Conservation (phyloP, 2,797 vertebrate genomes). For the Chanos chanos region DNA sequence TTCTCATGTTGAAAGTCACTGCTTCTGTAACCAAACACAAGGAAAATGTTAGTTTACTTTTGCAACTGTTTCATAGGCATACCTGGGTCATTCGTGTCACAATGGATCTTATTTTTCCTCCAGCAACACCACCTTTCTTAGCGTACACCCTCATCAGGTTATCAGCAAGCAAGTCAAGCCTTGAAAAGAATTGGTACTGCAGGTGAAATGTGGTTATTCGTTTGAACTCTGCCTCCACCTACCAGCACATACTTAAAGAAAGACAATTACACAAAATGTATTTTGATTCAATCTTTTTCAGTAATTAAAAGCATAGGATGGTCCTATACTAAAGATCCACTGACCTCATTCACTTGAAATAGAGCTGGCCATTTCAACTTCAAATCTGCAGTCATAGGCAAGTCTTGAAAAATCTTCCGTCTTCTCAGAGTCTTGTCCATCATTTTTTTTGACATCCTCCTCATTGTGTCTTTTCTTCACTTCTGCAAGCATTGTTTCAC, state of each 20-base stretch:
- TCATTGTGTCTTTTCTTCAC: neutral
- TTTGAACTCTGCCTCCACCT: neutral
- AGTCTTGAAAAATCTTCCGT: slow-evolving; percentile 17
- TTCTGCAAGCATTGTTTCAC: slow-evolving; percentile 8
- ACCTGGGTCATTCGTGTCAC: slow-evolving; percentile 9
- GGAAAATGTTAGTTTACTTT: too few relatives aligned
- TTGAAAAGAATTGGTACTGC: slow-evolving; percentile 12
- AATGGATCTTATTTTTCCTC: neutral
- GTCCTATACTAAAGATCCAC: neutral
- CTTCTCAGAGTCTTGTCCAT: slow-evolving; percentile 17
- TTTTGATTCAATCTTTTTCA: neutral
- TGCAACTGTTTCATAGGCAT: too few relatives aligned
- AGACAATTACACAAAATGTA: neutral
- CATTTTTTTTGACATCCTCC: neutral
- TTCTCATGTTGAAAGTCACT: neutral
- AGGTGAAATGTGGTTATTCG: slow-evolving; percentile 4
- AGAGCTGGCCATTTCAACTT: slow-evolving; percentile 23
- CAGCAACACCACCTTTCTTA: neutral
- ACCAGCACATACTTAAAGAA: neutral
- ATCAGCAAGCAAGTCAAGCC: neutral
- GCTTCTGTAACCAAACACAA: neutral
- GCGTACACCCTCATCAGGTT: slow-evolving; percentile 2
- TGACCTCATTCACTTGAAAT: slow-evolving; percentile 6
- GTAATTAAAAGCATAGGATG: neutral
- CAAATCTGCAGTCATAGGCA: slow-evolving; percentile 15